These are phyloP conservation scores for Malurus cyaneus DNA, from an alignment of 2,113 vertebrate genomes.

Conservation along the genomic window DNA sequence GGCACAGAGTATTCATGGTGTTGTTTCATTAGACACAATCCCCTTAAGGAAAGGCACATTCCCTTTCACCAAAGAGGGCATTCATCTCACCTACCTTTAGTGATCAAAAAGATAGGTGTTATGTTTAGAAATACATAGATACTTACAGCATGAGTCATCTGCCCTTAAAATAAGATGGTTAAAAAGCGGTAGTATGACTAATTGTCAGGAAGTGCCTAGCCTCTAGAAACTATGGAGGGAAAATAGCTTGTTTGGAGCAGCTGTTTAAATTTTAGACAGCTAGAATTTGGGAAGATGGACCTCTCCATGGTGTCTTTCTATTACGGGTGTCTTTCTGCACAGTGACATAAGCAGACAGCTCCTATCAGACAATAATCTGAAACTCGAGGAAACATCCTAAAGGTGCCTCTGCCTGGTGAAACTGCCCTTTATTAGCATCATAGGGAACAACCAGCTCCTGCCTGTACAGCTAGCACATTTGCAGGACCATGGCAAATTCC, in stretches of 20 bases:
- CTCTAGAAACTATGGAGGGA: not conserved
- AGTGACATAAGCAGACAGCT: not conserved
- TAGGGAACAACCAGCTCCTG: not conserved
- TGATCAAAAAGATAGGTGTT: not conserved
- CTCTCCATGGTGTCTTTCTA: not conserved
- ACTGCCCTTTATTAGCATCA: not conserved
- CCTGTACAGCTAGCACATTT: not conserved
- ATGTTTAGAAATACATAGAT: not conserved
- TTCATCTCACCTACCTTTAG: not conserved
- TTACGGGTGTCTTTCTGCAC: not conserved
- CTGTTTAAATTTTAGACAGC: not conserved
- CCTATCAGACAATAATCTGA: not conserved
- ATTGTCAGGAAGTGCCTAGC: not conserved
- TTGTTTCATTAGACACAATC: not conserved
- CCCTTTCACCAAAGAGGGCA: not conserved
- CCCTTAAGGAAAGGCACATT: not conserved
- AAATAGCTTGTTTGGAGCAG: not conserved
- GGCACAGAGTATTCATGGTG: not conserved
- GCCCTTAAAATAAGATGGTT: not conserved
- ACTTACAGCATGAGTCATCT: not conserved
- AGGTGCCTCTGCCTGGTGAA: not conserved
- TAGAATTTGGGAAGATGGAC: accelerated
- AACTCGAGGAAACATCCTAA: not conserved
- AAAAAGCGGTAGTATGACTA: not conserved
- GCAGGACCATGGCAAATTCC: not conserved